phyloP scores from a whole-genome alignment of 2,113 vertebrate species.

The Haemorhous mexicanus region DNA sequence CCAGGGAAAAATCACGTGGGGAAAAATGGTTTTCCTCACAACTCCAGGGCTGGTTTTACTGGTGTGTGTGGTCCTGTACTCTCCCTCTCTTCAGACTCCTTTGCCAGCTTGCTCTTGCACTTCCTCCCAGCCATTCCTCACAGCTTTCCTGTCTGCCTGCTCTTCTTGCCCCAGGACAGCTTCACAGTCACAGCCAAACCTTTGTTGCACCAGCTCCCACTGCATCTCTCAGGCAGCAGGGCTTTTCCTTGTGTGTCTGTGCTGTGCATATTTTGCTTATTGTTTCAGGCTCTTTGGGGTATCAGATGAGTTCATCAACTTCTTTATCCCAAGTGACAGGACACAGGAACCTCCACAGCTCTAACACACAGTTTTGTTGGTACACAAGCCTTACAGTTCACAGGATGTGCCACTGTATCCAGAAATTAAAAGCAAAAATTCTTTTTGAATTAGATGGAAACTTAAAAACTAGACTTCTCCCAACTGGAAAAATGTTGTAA shows the following conservation, averaged over 20 bases:
- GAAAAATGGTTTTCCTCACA: background rate
- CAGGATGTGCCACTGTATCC: background rate
- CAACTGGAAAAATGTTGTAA: background rate
- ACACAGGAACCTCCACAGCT: background rate
- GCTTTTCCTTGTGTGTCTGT: background rate
- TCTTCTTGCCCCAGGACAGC: background rate
- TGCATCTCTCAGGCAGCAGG: background rate
- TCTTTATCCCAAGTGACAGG: background rate
- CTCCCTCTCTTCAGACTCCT: background rate
- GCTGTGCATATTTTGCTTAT: background rate
- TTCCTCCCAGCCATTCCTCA: background rate
- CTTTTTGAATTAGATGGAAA: background rate
- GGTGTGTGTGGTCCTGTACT: background rate
- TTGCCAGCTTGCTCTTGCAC: fast-evolving
- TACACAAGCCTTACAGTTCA: background rate
- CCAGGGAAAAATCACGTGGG: background rate
- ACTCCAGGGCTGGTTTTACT: background rate
- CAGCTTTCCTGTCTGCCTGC: background rate
- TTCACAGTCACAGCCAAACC: background rate
- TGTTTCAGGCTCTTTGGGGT: background rate
- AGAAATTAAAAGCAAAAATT: background rate
- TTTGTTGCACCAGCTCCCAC: background rate
- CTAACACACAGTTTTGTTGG: background rate
- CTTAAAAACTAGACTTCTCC: background rate
- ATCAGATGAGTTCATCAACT: background rate